These are phyloP conservation scores for Hypomesus transpacificus DNA, from an alignment of 2,113 vertebrate species.

Conservation along the genomic window DNA sequence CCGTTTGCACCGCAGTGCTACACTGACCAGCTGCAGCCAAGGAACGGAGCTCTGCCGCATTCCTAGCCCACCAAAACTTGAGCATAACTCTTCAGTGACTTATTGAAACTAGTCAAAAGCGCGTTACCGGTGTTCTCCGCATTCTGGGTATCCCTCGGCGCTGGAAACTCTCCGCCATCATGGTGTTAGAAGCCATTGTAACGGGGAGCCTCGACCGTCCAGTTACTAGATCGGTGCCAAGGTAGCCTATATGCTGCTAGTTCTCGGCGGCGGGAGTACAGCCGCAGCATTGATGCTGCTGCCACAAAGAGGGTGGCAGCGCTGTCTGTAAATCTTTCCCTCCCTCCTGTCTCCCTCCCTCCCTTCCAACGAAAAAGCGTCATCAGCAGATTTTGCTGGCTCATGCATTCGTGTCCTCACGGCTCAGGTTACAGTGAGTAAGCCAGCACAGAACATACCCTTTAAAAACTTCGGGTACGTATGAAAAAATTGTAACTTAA, in stretches of 20 bases:
- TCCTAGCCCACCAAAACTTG: slow-evolving; percentile 68
- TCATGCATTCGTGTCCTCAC: slow-evolving; percentile 14
- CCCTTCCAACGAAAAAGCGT: slow-evolving; percentile 15
- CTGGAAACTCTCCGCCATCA: slow-evolving; percentile 71
- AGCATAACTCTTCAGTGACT: slow-evolving; percentile 56
- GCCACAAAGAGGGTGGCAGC: slow-evolving; percentile 45
- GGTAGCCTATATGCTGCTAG: slow-evolving; percentile 18
- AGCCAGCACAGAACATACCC: not conserved
- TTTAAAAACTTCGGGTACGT: not conserved
- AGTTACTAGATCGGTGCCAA: slow-evolving; percentile 26
- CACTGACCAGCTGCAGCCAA: slow-evolving; percentile 16
- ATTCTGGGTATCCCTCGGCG: slow-evolving; percentile 72
- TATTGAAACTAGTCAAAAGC: slow-evolving; percentile 21
- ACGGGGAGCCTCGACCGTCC: slow-evolving; percentile 34
- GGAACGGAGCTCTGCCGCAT: slow-evolving; percentile 60
- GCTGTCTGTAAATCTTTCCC: slow-evolving; percentile 51
- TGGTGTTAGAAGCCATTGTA: slow-evolving; percentile 64
- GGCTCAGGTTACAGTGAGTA: slow-evolving; percentile 4
- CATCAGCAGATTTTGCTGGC: slow-evolving; percentile 28
- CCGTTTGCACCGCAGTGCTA: slow-evolving; percentile 49
- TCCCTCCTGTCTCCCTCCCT: slow-evolving; percentile 31
- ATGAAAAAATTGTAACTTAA: not conserved
- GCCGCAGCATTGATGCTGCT: slow-evolving; percentile 48
- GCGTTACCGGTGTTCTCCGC: slow-evolving; percentile 82
- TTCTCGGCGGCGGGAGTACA: slow-evolving; percentile 25